Conservation (phyloP, 1,140 invertebrate genomes). For the Lutraria rhynchaena region DNA sequence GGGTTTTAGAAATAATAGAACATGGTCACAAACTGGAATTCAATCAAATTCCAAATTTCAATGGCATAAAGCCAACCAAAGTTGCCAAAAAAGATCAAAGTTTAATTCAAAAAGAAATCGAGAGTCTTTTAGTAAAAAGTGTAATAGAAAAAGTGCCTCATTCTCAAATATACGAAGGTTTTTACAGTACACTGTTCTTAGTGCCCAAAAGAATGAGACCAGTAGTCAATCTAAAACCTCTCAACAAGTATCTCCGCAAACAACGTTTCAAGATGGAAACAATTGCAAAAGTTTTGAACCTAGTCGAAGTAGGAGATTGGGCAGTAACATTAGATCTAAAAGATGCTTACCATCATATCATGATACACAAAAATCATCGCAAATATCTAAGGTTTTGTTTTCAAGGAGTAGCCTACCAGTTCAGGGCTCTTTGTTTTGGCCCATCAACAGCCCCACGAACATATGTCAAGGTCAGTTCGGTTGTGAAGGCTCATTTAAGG, state of each 20-base stretch:
- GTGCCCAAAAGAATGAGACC: slow-evolving; percentile 55
- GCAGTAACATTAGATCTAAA: slow-evolving; percentile 54
- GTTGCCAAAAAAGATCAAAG: background rate
- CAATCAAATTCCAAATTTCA: slow-evolving; percentile 3
- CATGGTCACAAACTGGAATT: slow-evolving; percentile 48
- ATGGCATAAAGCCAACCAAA: background rate
- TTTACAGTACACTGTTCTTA: slow-evolving; percentile 64
- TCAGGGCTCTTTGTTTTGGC: slow-evolving; percentile 47
- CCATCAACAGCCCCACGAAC: slow-evolving; percentile 35
- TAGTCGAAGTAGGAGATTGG: slow-evolving; percentile 59
- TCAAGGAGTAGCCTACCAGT: slow-evolving; percentile 38
- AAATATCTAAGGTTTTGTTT: slow-evolving; percentile 57
- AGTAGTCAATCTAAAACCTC: slow-evolving; percentile 47
- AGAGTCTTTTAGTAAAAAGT: slow-evolving; percentile 13
- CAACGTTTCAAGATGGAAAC: slow-evolving; percentile 64
- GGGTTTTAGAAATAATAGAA: slow-evolving; percentile 35
- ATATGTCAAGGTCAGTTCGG: slow-evolving; percentile 24
- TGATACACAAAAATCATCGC: slow-evolving; percentile 45
- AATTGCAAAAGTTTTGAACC: slow-evolving; percentile 52
- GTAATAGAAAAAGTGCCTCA: slow-evolving; percentile 10
- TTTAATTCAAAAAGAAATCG: slow-evolving; percentile 20
- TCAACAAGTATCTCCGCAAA: slow-evolving; percentile 50
- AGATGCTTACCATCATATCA: slow-evolving; percentile 64
- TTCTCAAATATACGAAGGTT: slow-evolving; percentile 14
- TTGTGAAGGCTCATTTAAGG: slow-evolving; percentile 25